Evolutionary conservation across 2,797 vertebrate genomes (phyloP).

Genomic region (Scolopax bukidnonensis): DNA sequence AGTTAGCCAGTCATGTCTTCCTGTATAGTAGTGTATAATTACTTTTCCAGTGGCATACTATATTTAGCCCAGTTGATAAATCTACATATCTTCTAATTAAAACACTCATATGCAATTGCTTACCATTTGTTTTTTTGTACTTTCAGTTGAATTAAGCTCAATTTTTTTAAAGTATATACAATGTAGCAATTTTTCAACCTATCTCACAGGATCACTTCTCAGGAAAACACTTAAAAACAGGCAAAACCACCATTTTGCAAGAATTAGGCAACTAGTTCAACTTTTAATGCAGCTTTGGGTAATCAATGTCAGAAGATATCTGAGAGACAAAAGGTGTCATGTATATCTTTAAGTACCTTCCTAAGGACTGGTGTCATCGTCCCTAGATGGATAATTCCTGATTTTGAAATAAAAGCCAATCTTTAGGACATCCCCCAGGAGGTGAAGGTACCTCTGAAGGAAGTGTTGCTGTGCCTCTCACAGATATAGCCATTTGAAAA

Average conservation of each 20-base stretch:
- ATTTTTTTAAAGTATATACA: background rate
- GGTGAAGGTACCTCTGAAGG: slow-evolving; percentile 65
- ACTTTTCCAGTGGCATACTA: background rate
- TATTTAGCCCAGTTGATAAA: background rate
- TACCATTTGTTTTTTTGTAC: slow-evolving; percentile 85
- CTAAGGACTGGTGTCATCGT: background rate
- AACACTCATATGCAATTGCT: background rate
- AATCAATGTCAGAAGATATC: background rate
- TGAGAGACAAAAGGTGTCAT: background rate
- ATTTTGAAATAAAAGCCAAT: slow-evolving; percentile 85
- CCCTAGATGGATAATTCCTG: slow-evolving; percentile 76
- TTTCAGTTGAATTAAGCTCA: background rate
- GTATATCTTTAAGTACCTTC: background rate
- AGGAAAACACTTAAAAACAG: background rate
- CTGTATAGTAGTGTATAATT: background rate
- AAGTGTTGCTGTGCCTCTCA: slow-evolving; percentile 82
- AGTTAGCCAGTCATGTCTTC: background rate
- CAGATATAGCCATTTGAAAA: slow-evolving; percentile 85
- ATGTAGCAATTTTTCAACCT: background rate
- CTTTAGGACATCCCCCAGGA: slow-evolving; percentile 85
- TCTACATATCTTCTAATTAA: background rate
- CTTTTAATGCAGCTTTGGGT: background rate
- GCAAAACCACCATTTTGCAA: background rate
- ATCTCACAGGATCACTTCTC: background rate
- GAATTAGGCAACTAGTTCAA: background rate